A percentile compares a stretch with the other conserved stretches of the same genome.
phyloP scores from a whole-genome alignment of 2,113 vertebrate species.

The Chroicocephalus ridibundus region DNA sequence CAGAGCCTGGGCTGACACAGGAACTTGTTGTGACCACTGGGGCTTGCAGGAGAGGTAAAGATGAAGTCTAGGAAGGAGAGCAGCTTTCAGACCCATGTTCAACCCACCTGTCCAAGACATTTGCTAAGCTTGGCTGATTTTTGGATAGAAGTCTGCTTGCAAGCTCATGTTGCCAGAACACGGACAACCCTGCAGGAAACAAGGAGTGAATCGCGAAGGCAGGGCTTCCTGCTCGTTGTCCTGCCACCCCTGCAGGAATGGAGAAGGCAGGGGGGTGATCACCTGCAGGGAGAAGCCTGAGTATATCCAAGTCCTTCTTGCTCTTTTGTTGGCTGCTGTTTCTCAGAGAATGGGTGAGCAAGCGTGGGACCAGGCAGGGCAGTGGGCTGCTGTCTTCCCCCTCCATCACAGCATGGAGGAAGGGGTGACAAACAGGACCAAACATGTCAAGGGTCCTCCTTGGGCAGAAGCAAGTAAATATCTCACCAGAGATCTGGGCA shows the following conservation, averaged over 20 bases:
- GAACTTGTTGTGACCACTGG: accelerated
- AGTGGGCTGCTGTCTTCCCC: not conserved
- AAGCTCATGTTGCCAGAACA: not conserved
- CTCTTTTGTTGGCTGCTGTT: not conserved
- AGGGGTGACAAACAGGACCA: not conserved
- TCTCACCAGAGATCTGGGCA: not conserved
- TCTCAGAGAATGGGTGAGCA: not conserved
- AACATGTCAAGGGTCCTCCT: not conserved
- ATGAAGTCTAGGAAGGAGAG: not conserved
- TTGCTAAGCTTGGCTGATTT: not conserved
- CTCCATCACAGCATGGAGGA: not conserved
- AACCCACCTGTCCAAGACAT: not conserved
- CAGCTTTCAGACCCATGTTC: not conserved
- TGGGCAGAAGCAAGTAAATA: not conserved
- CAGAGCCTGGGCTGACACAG: not conserved
- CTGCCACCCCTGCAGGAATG: not conserved
- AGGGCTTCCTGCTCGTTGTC: not conserved
- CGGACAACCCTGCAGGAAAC: not conserved
- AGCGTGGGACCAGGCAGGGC: not conserved
- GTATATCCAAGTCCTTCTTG: not conserved
- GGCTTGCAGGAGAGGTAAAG: not conserved
- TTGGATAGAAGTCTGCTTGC: not conserved
- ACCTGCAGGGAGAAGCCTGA: not conserved
- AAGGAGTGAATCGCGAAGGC: not conserved
- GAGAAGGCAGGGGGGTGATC: not conserved